phyloP scores from a whole-genome alignment of 1,140 invertebrate species.

The Heliconius himera region DNA sequence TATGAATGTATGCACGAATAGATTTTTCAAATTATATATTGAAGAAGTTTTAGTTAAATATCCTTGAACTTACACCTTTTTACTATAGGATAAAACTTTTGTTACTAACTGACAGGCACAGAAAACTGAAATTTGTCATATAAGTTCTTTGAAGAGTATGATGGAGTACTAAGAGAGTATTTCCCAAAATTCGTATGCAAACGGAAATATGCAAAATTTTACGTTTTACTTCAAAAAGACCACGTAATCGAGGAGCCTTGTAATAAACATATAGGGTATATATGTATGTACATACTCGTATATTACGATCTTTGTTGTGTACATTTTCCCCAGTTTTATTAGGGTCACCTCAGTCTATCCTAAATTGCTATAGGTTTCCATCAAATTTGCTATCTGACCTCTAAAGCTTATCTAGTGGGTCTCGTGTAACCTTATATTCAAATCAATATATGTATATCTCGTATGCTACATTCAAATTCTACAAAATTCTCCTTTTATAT shows the following conservation, averaged over 20 bases:
- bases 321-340: background rate
- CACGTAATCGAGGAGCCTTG: no score
- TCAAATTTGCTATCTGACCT: constrained; percentile 1
- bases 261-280: no score
- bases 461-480: no score
- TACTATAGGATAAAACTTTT: no score
- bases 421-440: background rate
- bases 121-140: background rate
- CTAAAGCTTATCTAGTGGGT: background rate
- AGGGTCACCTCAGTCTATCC: background rate
- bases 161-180: background rate
- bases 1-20: background rate
- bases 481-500: background rate
- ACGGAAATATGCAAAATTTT: background rate
- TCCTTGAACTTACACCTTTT: no score
- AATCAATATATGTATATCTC: background rate
- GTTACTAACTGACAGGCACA: background rate
- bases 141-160: background rate
- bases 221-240: background rate
- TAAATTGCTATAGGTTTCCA: background rate
- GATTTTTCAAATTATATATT: background rate
- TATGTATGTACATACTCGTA: background rate
- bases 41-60: background rate
- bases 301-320: background rate
- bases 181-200: no score